A percentile compares a stretch with the other conserved stretches of the same genome.
These are phyloP conservation scores for Sminthurides aquaticus DNA, from an alignment of 2,888 invertebrate genomes.

Conservation along the genomic window DNA sequence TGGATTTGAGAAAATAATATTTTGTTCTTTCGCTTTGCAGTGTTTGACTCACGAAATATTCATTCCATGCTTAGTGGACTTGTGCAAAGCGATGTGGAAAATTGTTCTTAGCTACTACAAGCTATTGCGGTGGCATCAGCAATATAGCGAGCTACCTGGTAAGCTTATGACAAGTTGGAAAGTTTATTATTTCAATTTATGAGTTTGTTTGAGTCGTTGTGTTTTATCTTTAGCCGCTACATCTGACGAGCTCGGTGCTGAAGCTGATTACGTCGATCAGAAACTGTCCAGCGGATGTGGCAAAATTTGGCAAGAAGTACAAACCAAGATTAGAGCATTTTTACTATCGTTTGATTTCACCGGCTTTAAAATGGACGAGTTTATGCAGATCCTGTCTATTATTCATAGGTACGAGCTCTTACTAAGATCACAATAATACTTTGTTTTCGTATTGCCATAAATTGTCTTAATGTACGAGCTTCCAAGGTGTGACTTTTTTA, in stretches of 20 bases:
- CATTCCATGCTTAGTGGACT: conserved; percentile 68
- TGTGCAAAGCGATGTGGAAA: conserved; percentile 78
- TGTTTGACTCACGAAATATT: conserved; percentile 56
- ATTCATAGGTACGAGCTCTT: conserved; percentile 64
- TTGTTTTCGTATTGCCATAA: too few species aligned
- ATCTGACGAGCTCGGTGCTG: neutral
- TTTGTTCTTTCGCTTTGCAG: too few species aligned
- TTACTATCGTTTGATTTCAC: conserved; percentile 71
- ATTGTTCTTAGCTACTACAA: conserved; percentile 73
- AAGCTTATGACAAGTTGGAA: neutral
- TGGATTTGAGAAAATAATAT: conserved; percentile 7
- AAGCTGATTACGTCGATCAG: conserved; percentile 65
- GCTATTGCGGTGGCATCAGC: conserved; percentile 67
- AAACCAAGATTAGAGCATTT: conserved; percentile 77
- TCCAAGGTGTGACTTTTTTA: conserved; percentile 2
- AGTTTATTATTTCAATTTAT: neutral
- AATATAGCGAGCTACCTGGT: conserved; percentile 44
- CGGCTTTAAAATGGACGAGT: conserved; percentile 87
- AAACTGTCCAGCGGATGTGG: conserved; percentile 79
- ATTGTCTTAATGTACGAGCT: conserved; percentile 5
- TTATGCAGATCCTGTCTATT: conserved; percentile 79
- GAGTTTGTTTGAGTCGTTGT: too few species aligned
- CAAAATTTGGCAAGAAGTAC: conserved; percentile 88
- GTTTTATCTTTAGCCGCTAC: neutral
- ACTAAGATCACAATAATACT: conserved; percentile 16